Base-by-base conservation (phyloP, 35 echinoderm and acorn worm species). In the Apostichopus californicus region DNA sequence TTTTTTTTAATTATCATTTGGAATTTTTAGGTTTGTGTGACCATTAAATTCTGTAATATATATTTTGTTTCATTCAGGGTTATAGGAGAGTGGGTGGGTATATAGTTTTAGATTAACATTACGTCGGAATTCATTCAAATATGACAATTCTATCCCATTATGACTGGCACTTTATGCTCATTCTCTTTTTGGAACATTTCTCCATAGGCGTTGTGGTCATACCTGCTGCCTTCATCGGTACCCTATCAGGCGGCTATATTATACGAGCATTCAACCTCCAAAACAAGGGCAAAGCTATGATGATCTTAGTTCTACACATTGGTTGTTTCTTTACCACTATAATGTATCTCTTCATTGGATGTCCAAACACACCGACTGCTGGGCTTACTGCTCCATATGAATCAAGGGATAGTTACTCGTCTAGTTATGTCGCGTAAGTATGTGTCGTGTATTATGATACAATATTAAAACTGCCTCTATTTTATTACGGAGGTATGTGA, bases 281-380 rank as follows among this genome's bases (percentile, higher is more conserved):
- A 56, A 95, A 92, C 34, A 94, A 94, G 58, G 96, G 96, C 28
- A 89, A 89, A 87, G 92, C 94, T 54, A 26, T 87, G 83, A 98
- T 95, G 92, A 90, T 98, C 21, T 55, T 96, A 11, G 79, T 92
- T 7, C 56, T 98, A 5, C 77, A 93, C 18, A 64, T 66, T 20
- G 14, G 92, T 14, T 86, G 79, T 5, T 78, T 95, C 57, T n/a
- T 94, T 1, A 58, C 93, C 6, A 84, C 90, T 5, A 79, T 93
- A 6, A 17, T 57, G 20, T 87, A 96, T n/a, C 93, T 96, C 6
- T 90, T 94, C 55, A 77, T 98, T 25, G 93, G 94, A 7, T 98
- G 96, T 81, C 88, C 80, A 5, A 98, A 95, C 75, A 90, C 84
- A 54, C 70, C 57, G 11, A 98, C 88, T 28, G 96, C 94, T 80